Base-by-base conservation (phyloP, 2,888 invertebrate genomes). In the Macrostomum cliftonense region DNA sequence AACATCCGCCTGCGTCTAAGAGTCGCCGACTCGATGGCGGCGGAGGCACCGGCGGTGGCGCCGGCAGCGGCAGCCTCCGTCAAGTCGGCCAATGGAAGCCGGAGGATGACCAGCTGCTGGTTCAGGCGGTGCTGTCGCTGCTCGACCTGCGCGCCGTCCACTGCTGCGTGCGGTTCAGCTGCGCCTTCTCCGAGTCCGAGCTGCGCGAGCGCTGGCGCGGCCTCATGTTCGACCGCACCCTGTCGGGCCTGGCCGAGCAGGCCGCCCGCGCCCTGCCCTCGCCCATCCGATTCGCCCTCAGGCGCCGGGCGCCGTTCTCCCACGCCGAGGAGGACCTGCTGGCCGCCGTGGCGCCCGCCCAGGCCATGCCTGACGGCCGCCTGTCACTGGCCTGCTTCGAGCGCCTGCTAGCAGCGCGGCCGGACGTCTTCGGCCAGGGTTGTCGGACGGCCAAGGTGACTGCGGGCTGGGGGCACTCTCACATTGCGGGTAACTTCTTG, bases 151-250 rank as follows among this genome's bases (percentile, higher is more conserved):
- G 71, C 50, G 70, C 73, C 39, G 79, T 97, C 0, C 85, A 89
- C 65, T 76, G 85, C 54, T 88, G 88, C 5, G 81, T 87, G 1
- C 91, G 88, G 64, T 97, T 97, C 72, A 87, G 93, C 0, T 89
- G 91, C 63, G 81, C 85, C 51, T 95, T 91, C 67, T 86, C 88
- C 0, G 73, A 88, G 20, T 81, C 83, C 61, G 93, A 97, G 65
- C 77, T 97, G 47, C 87, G 91, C 63, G 84, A 88, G 49, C 78
- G 95, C 45, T 97, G 95, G 95, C 89, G 87, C 69, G 83, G 88
- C 0, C 70, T 97, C 49, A 74, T 97, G 19, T 95, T 93, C 68
- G 89, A 95, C 71, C 83, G 85, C n/a, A 79, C 84, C 43, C 80
- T 95, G 44, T 89, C 89, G 11, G 57, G 57, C 52, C 56, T 49